Evolutionary conservation across 2,797 vertebrate genomes (phyloP).

Genomic region (Myotis daubentonii): DNA sequence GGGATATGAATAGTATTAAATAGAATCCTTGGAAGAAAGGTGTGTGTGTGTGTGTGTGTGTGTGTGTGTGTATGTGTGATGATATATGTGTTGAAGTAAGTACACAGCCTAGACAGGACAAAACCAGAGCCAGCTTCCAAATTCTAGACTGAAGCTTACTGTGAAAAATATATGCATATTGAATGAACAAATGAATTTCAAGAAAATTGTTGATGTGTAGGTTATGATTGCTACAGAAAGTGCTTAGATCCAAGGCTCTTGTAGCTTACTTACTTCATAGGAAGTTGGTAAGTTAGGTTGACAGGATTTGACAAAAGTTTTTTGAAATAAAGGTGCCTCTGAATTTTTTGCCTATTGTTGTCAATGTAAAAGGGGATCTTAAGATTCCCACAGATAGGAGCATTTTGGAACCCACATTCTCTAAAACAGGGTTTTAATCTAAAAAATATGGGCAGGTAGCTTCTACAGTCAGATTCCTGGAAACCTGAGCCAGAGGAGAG

Average conservation of each 20-base stretch:
- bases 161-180: constrained; percentile 6
- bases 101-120: neutral
- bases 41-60: neutral
- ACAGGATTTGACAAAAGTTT: neutral
- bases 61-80: neutral
- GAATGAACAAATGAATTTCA: constrained; percentile 19
- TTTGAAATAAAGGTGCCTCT: neutral
- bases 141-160: neutral
- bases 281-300: neutral
- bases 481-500: neutral
- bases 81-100: neutral
- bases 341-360: neutral
- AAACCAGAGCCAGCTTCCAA: neutral
- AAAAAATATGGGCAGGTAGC: neutral
- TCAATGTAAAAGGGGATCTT: neutral
- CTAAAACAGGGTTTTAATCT: neutral
- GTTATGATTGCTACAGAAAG: neutral
- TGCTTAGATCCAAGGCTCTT: neutral
- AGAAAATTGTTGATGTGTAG: neutral
- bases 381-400: neutral
- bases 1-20: neutral
- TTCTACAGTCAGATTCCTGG: neutral
- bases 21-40: neutral
- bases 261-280: neutral
- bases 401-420: neutral